Base-by-base conservation (phyloP, 1,140 invertebrate species). In the Teleogryllus occipitalis region DNA sequence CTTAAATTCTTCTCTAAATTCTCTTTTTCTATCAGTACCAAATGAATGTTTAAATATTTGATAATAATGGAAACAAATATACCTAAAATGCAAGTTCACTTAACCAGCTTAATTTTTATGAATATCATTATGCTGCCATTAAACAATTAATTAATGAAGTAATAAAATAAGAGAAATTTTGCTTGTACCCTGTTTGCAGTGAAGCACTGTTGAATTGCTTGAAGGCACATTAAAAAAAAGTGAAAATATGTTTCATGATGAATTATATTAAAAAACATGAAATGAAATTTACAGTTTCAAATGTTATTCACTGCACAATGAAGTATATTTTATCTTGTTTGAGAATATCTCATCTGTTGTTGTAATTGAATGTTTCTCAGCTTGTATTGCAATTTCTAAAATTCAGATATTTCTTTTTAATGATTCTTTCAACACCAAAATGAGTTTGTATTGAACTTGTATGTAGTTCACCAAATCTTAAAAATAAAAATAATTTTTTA, bases 321-420 rank as follows among this genome's bases (percentile, higher is more conserved):
- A 65, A 65, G 18, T 65, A 73, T 73, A 73, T 21, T 73, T 73
- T 73, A 21, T 73, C 72, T 21, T 18, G 15, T 18, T 73, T 73
- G 15, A 18, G 72, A 21, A 18, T 73, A 18, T 18, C 21, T 21
- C 15, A 5, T 18, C 72, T 21, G 21, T 73, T 21, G 15, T 73
- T 18, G 72, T 73, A 21, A 73, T 73, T 18, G 72, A 73, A 18
- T 73, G 21, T 73, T 73, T 73, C 5, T 18, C 15, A 73, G 15
- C 72, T 18, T 73, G 15, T 73, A 21, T 73, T 18, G 21, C 15
- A 18, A 73, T 18, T 18, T 21, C 15, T 73, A 18, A 18, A 21
- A 18, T 73, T 73, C 72, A 73, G 72, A 73, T 73, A 73, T 73
- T 21, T 73, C 72, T 73, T 18, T 73, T 21, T 73, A 73, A 73